Evolutionary conservation across 23 tunicate genomes (phyloP).

Genomic region (Trididemnum nubilum): DNA sequence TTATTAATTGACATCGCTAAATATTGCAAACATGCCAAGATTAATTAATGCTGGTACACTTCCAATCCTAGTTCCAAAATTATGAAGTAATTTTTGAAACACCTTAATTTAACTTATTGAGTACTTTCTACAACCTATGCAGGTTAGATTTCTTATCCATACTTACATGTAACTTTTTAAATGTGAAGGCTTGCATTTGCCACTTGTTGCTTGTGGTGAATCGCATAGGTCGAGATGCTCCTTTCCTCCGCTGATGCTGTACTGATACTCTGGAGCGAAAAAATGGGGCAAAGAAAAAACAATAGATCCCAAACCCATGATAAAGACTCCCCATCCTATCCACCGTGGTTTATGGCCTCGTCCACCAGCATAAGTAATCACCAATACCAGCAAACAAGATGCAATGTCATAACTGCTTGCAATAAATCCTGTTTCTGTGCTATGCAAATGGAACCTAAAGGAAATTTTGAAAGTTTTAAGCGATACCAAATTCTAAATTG

Average conservation of each 20-base stretch:
- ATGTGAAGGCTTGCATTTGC: conserved; percentile 47
- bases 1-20: no score
- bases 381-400: conserved; percentile 43
- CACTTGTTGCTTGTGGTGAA: conserved; percentile 7
- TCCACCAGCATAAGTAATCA: conserved; percentile 78
- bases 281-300: conserved; percentile 76
- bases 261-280: conserved; percentile 62
- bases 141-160: no score
- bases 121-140: no score
- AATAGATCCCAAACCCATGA: conserved; percentile 72
- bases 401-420: conserved; percentile 76
- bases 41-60: no score
- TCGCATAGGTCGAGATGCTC: conserved; percentile 46
- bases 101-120: no score
- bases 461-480: not conserved
- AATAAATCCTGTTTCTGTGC: conserved; percentile 80
- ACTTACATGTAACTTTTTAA: conserved; percentile 70
- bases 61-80: no score
- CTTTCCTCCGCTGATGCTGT: no score
- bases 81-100: no score
- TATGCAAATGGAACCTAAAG: conserved; percentile 61
- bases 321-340: conserved; percentile 88
- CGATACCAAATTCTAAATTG: no score
- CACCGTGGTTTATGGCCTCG: conserved; percentile 82
- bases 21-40: no score